Evolutionary conservation across 2,113 vertebrate genomes (phyloP).

Genomic region (Pterophyllum scalare): DNA sequence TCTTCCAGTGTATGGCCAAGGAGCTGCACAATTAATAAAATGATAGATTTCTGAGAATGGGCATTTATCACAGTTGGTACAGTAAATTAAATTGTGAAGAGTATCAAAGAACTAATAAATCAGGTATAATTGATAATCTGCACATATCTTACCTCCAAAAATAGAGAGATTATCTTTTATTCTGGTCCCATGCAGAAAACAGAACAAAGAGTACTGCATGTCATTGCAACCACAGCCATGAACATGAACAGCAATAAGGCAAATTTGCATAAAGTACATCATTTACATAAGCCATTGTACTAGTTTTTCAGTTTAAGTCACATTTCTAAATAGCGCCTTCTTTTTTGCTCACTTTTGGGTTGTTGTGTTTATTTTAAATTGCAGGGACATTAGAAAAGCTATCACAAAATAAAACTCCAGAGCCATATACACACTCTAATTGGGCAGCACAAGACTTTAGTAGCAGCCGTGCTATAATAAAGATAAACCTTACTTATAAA

Average conservation of each 20-base stretch:
- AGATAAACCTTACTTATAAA: slow-evolving; percentile 26
- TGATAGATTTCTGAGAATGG: slow-evolving; percentile 34
- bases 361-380: slow-evolving; percentile 53
- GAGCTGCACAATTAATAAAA: slow-evolving; percentile 46
- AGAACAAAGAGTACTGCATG: not conserved
- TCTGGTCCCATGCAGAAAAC: not conserved
- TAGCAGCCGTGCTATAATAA: slow-evolving; percentile 28
- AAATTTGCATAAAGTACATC: slow-evolving; percentile 54
- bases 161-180: slow-evolving; percentile 2
- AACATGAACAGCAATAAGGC: slow-evolving; percentile 32
- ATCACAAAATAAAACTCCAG: slow-evolving; percentile 45
- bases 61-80: slow-evolving; percentile 33
- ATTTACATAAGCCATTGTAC: slow-evolving; percentile 48
- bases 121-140: not conserved
- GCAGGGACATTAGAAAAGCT: slow-evolving; percentile 45
- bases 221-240: slow-evolving; percentile 15
- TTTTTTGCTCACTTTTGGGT: slow-evolving; percentile 50
- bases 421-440: slow-evolving; percentile 61
- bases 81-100: slow-evolving; percentile 14
- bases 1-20: not conserved
- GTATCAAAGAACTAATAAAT: not conserved
- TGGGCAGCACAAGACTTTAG: slow-evolving; percentile 35
- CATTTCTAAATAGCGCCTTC: slow-evolving; percentile 42
- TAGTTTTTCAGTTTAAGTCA: slow-evolving; percentile 39
- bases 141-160: not conserved